phyloP scores from a whole-genome alignment of 2,113 vertebrate genomes.

The Ammospiza nelsoni region DNA sequence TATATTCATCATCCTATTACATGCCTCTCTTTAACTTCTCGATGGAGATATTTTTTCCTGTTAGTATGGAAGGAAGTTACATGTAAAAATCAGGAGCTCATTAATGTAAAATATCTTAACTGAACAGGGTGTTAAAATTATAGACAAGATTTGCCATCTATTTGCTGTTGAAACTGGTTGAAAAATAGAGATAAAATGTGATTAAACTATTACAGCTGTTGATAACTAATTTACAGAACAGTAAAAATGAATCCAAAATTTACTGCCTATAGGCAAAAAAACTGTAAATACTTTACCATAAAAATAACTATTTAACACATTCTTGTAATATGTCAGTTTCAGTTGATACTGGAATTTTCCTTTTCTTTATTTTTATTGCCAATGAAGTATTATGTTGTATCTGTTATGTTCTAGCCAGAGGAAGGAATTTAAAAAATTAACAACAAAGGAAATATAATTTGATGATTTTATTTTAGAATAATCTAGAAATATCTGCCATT shows the following conservation, averaged over 20 bases:
- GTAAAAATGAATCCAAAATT: not conserved
- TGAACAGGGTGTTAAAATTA: not conserved
- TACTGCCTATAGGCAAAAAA: not conserved
- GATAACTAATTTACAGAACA: not conserved
- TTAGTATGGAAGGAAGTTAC: not conserved
- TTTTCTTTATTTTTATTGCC: not conserved
- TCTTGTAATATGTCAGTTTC: not conserved
- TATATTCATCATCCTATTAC: not conserved
- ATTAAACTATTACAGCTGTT: not conserved
- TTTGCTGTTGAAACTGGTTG: not conserved
- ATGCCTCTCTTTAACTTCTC: not conserved
- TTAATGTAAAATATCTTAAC: not conserved
- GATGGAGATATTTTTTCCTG: not conserved
- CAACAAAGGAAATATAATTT: not conserved
- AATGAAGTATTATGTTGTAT: not conserved
- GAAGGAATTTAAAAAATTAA: not conserved
- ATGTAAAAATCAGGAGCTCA: not conserved
- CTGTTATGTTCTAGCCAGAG: not conserved
- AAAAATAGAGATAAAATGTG: not conserved
- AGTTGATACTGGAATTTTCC: not conserved
- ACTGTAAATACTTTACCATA: not conserved
- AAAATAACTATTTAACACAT: not conserved
- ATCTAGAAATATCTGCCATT: not conserved
- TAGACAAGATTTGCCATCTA: not conserved
- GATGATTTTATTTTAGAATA: not conserved